These are phyloP conservation scores for Pomatostomus ruficeps DNA, from an alignment of 2,113 vertebrate genomes.

Conservation along the genomic window DNA sequence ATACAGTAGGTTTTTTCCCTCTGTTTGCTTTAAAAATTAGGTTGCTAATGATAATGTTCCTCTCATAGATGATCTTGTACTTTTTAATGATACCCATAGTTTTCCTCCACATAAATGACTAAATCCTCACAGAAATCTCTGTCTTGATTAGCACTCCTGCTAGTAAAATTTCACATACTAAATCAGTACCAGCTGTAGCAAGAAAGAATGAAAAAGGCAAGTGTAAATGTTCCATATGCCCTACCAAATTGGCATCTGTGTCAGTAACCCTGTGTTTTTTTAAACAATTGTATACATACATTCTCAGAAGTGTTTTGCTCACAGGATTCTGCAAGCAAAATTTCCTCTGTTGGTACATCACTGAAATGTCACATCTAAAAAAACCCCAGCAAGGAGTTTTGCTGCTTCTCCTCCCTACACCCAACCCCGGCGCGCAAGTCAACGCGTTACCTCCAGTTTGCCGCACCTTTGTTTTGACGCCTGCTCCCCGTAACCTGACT, in stretches of 20 bases:
- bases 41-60: constrained; percentile 76
- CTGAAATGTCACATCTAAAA: constrained; percentile 62
- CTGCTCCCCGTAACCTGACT: constrained; percentile 27
- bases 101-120: constrained; percentile 81
- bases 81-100: constrained; percentile 81
- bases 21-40: constrained; percentile 78
- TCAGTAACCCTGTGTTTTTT: constrained; percentile 81
- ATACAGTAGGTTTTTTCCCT: constrained; percentile 67
- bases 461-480: constrained; percentile 58
- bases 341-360: constrained; percentile 72
- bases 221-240: constrained; percentile 84
- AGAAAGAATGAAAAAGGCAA: constrained; percentile 83
- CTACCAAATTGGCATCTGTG: constrained; percentile 84
- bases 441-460: constrained; percentile 3
- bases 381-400: constrained; percentile 36
- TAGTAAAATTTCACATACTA: constrained; percentile 86
- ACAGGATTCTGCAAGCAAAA: constrained; percentile 78
- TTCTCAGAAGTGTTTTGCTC: constrained; percentile 82
- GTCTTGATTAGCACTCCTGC: constrained; percentile 85
- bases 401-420: neutral
- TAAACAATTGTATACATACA: constrained; percentile 84
- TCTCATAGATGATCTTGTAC: constrained; percentile 78
- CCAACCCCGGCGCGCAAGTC: neutral
- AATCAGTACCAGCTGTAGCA: constrained; percentile 85
- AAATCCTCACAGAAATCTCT: constrained; percentile 80